Conservation (phyloP, 2,113 vertebrate genomes). For the Cervus canadensis region DNA sequence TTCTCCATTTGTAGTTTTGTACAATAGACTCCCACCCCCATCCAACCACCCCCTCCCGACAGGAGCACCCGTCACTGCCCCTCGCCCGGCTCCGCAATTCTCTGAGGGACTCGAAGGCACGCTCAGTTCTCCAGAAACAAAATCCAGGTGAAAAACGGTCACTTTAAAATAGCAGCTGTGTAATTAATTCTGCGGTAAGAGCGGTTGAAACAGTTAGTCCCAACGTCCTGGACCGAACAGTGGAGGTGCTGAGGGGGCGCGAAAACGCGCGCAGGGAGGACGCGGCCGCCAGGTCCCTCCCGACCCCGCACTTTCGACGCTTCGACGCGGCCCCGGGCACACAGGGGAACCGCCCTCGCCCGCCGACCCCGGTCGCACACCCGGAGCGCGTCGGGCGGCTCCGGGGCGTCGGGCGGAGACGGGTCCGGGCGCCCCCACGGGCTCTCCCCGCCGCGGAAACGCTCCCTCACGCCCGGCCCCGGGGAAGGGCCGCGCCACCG, state of each 20-base stretch:
- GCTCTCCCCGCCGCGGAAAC: background rate
- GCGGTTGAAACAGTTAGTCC: background rate
- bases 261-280: background rate
- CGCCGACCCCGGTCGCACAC: background rate
- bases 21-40: background rate
- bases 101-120: slow-evolving; percentile 19
- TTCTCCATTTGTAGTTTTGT: slow-evolving; percentile 56
- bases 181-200: background rate
- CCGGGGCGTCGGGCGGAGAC: background rate
- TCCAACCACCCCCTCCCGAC: background rate
- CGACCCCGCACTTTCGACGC: background rate
- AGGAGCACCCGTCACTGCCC: background rate
- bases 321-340: background rate
- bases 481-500: background rate
- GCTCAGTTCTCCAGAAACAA: slow-evolving; percentile 44
- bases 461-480: background rate
- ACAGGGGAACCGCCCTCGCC: background rate
- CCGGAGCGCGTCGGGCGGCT: background rate
- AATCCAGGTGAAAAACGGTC: background rate
- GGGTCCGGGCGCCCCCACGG: background rate
- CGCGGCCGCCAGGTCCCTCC: background rate
- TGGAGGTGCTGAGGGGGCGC: background rate
- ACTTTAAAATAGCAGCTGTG: background rate
- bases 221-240: background rate
- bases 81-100: background rate